Conservation (phyloP, 2,797 vertebrate species). For the Sebastes nivosus region DNA sequence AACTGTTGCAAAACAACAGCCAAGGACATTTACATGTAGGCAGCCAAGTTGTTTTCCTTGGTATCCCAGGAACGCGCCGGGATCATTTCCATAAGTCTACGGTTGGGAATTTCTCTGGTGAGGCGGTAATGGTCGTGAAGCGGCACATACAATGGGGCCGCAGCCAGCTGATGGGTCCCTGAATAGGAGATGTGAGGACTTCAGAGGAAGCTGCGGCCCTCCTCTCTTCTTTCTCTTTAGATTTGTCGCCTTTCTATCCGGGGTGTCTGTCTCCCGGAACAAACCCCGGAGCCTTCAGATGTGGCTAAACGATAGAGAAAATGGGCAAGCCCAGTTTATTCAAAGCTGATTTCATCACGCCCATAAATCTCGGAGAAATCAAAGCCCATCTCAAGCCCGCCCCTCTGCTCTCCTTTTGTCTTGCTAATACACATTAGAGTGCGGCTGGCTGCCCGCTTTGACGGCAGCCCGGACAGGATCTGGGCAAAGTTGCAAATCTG, state of each 20-base stretch:
- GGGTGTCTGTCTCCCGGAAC: constrained; percentile 81
- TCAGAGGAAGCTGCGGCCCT: constrained; percentile 74
- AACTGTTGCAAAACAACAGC: constrained; percentile 29
- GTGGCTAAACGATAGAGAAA: constrained; percentile 89
- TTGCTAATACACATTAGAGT: constrained; percentile 96
- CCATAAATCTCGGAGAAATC: constrained; percentile 97
- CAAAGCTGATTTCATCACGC: constrained; percentile 89
- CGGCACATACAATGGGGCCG: constrained; percentile 50
- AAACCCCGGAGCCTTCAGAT: constrained; percentile 86
- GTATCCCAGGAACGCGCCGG: constrained; percentile 54
- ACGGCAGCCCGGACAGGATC: constrained; percentile 82
- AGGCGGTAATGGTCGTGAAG: constrained; percentile 56
- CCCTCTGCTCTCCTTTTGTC: constrained; percentile 85
- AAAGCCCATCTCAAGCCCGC: constrained; percentile 83
- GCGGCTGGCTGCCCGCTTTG: constrained; percentile 94
- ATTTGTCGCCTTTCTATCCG: constrained; percentile 88
- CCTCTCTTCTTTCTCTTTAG: constrained; percentile 77
- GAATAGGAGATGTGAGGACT: constrained; percentile 76
- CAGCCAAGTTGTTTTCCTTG: constrained; percentile 36
- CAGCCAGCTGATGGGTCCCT: constrained; percentile 74
- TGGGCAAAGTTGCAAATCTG: constrained; percentile 91
- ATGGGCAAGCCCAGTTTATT: constrained; percentile 84
- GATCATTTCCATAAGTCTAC: constrained; percentile 54
- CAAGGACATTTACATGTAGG: constrained; percentile 19
- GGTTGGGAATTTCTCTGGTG: constrained; percentile 54